phyloP scores from a whole-genome alignment of 2,113 vertebrate species.

The Eolophus roseicapilla region DNA sequence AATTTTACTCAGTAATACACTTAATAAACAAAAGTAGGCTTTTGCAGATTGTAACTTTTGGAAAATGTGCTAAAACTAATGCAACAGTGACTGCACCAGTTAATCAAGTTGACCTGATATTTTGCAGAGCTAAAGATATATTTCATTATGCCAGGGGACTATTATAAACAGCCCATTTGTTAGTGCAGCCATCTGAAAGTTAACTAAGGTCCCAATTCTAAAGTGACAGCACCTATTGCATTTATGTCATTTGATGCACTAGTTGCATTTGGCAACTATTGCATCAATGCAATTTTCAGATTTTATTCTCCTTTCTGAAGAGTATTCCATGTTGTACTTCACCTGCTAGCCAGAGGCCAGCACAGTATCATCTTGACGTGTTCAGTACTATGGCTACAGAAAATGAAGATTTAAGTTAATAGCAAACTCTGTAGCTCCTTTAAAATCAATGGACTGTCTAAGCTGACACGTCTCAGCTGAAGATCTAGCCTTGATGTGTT shows the following conservation, averaged over 20 bases:
- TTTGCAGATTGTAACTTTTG: background rate
- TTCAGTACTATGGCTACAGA: background rate
- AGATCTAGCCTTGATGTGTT: background rate
- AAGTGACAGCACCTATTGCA: background rate
- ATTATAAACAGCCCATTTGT: background rate
- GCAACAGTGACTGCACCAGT: background rate
- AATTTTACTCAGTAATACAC: background rate
- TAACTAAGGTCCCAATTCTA: background rate
- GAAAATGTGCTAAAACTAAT: background rate
- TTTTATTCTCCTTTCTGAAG: background rate
- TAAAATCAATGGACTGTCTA: background rate
- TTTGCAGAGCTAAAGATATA: background rate
- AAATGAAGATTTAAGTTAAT: background rate
- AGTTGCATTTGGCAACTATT: background rate
- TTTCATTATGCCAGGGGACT: background rate
- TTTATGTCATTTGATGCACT: background rate
- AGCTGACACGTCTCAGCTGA: background rate
- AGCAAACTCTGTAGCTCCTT: background rate
- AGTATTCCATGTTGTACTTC: background rate
- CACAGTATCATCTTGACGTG: fast-evolving
- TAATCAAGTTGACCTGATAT: background rate
- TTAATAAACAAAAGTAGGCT: background rate
- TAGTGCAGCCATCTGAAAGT: background rate
- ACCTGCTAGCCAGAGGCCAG: background rate
- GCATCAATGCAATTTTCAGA: background rate